Base-by-base conservation (phyloP, 2,888 invertebrate genomes). In the Dryobota labecula region DNA sequence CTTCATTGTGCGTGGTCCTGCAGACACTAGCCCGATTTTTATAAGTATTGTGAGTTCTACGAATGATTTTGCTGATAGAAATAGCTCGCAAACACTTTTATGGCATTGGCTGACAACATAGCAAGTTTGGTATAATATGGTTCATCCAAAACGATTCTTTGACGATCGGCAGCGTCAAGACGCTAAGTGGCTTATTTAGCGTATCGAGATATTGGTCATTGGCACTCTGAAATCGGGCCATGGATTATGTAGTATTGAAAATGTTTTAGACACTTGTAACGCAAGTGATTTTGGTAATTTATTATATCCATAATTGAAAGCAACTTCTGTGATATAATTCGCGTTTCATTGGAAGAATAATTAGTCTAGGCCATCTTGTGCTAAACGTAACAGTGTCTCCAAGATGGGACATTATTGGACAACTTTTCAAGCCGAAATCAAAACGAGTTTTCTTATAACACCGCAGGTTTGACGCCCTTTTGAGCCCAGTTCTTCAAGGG, bases 111-210 rank as follows among this genome's bases (percentile, higher is more conserved):
- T 6, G 43, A 43, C 18, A 18, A 43, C 43, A 43, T 43, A 18
- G 43, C 18, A 11, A n/a, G 18, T 1, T 15, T 36, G 9, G 1
- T 41, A 27, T 36, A 4, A 33, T 11, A 70, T 30, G 38, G 56
- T 76, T 27, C n/a, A 49, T 60, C 33, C 33, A 45, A 67, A 68
- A 60, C 13, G 51, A 36, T 2, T 30, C 58, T 27, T 11, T n/a
- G 24, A 36, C 27, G 36, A 57, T n/a, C 27, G 49, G 27, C 15
- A 57, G 41, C 36, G 33, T 38, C 56, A 45, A 73, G 11, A 47
- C 11, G 82, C 56, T 82, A 78, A 82, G 47, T 81, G 76, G 68
- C 30, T 38, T 58, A 56, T 58, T 78, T 82, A 78, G 78, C 65
- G 24, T 43, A 41, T 13, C 11, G 27, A 77, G 78, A 43, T 78